Base-by-base conservation (phyloP, 2,888 invertebrate genomes). In the Volucella zonaria region DNA sequence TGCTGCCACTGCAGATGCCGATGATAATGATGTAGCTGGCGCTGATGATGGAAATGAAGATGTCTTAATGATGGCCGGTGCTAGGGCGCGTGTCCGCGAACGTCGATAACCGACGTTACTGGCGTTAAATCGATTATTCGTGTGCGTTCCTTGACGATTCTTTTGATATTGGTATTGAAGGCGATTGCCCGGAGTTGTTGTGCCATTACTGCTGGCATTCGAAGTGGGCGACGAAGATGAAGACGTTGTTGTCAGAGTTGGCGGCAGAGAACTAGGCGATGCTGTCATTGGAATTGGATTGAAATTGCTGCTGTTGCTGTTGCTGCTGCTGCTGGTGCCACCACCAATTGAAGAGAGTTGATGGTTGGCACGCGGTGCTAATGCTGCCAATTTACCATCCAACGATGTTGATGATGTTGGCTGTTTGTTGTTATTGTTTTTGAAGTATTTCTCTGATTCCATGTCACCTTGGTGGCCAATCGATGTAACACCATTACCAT, bases 141-240 rank as follows among this genome's bases (percentile, higher is more conserved):
- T 89, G n/a, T 91, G 90, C 82, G 90, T 47, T 18, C 90, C 90
- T 49, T 91, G 91, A 9, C 91, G 90, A 81, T 91, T 91, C 74
- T 91, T 91, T 82, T 91, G 91, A 87, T 91, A 91, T 87, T 91
- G 91, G 71, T 86, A 83, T 73, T 86, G 88, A 18, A 86, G 88
- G 56, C 87, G 89, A 62, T 88, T 75, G 82, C 75, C 87, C 81
- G 82, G 77, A 77, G 82, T 62, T 87, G 87, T 49, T 87, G 82
- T 75, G 54, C 51, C 79, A 85, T 66, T 79, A 87, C n/a, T 45
- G 78, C 61, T 64, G 18, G 18, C 49, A 61, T 75, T 74, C 10
- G 38, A 68, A 23, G 12, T 70, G 67, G 54, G 76, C 56, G 74
- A 31, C 31, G 31, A 31, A 31, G 82, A 58, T 47, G 87, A 56